Base-by-base conservation (phyloP, 2,888 invertebrate species). In the Cryptophagus acutangulus region DNA sequence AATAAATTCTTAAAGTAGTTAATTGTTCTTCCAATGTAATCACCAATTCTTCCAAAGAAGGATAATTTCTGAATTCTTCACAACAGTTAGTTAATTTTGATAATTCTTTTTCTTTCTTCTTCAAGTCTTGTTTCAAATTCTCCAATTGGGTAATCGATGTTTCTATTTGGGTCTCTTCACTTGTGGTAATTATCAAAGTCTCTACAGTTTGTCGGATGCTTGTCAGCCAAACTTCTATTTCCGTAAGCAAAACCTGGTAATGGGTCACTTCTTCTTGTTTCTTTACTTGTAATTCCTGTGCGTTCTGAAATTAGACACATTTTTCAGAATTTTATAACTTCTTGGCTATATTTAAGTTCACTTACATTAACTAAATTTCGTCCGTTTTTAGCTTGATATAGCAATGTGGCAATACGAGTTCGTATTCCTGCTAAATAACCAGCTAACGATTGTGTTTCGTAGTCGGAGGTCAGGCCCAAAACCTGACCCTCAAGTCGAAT, bases 331-430 rank as follows among this genome's bases (percentile, higher is more conserved):
- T n/a, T n/a, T n/a, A n/a, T n/a, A n/a, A n/a, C n/a, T n/a, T n/a
- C n/a, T n/a, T n/a, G n/a, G n/a, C n/a, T n/a, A 46, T 44, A 31
- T 20, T 8, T n/a, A n/a, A 8, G 24, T 20, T 20, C 35, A 55
- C 61, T 59, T 58, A 70, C 69, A 54, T 57, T 53, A 33, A 69
- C 55, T 17, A 63, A 51, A 37, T 55, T 55, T 25, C 61, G 74
- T 44, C 85, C 84, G 62, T 82, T 78, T 38, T 83, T 77, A 1
- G 86, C 82, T 59, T 87, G 82, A 1, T 75, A 72, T 38, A 84
- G 63, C 25, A 89, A 72, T 39, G 77, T 76, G 36, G 76, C 72
- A 44, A 87, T 81, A 50, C 81, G 76, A 34, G 78, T 75, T 52
- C 77, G 76, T 57, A 86, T 77, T 34, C 73, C 70, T 13, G 75